Base-by-base conservation (phyloP, 2,888 invertebrate genomes). In the Lingula anatina region DNA sequence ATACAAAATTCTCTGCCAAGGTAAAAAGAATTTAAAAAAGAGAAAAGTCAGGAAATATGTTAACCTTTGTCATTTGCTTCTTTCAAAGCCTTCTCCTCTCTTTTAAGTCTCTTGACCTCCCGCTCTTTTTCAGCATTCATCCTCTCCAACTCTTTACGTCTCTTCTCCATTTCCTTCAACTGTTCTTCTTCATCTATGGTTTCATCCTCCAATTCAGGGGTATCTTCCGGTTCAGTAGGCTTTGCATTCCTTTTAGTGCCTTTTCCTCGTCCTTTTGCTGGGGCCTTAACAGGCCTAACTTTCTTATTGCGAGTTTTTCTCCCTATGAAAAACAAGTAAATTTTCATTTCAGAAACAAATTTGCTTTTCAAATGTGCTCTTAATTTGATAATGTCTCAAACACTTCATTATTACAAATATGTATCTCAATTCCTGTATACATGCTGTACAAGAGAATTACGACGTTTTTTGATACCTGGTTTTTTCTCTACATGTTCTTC, bases 401-500 rank as follows among this genome's bases (percentile, higher is more conserved):
- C n/a, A n/a, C n/a, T n/a, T n/a, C n/a, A n/a, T n/a, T n/a, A n/a
- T n/a, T n/a, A n/a, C n/a, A n/a, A n/a, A n/a, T n/a, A n/a, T n/a
- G n/a, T n/a, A n/a, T n/a, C n/a, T n/a, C n/a, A n/a, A n/a, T n/a
- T n/a, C n/a, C n/a, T n/a, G n/a, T n/a, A n/a, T n/a, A n/a, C n/a
- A n/a, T n/a, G n/a, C n/a, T n/a, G n/a, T n/a, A n/a, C n/a, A n/a
- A n/a, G 21, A 15, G 5, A 23, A 23, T 18, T 23, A 26, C 15
- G 26, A 44, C 12, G n/a, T 27, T 5, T 44, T 25, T 27, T 44
- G n/a, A 12, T 37, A 47, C 28, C 39, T 26, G 44, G 48, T 42
- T 40, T 47, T 25, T 53, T 53, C 27, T 50, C 60, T 43, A 50
- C 57, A 43, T 63, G 61, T 51, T 66, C 68, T 28, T 59, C 57